A percentile compares a stretch with the other conserved stretches of the same genome.
Conservation (phyloP, 2,888 invertebrate genomes). For the Pyrrhosoma nymphula region DNA sequence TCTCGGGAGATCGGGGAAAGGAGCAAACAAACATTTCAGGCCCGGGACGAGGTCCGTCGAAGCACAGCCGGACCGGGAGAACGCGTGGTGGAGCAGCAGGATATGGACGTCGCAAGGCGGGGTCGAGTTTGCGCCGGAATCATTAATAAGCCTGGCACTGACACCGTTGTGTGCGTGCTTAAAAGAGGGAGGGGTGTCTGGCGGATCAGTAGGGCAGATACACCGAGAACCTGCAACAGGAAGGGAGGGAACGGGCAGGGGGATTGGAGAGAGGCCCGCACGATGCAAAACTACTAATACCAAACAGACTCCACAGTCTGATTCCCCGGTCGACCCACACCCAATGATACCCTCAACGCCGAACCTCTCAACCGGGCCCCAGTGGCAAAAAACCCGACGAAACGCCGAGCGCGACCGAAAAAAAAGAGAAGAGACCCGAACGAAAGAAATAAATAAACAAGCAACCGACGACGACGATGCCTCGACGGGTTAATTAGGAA, state of each 20-base stretch:
- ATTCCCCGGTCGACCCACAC: not conserved
- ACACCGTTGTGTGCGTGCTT: not conserved
- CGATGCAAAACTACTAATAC: not conserved
- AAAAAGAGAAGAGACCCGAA: not conserved
- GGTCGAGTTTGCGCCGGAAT: slow-evolving; percentile 17
- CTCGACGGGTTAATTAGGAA: slow-evolving; percentile 21
- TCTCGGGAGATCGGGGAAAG: not conserved
- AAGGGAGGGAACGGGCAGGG: not conserved
- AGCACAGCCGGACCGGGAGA: not conserved
- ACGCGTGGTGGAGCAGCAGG: not conserved
- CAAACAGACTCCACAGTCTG: not conserved
- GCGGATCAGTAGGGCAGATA: not conserved
- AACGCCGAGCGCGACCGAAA: no score
- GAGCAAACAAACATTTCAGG: not conserved
- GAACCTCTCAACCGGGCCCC: not conserved
- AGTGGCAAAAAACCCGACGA: no score
- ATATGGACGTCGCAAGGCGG: not conserved
- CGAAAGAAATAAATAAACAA: not conserved
- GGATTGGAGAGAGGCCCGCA: not conserved
- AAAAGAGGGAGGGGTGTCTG: no score
- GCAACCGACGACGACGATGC: not conserved
- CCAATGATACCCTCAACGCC: not conserved
- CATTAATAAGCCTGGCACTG: not conserved
- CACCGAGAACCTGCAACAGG: not conserved
- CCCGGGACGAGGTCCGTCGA: not conserved